Percentiles rank a stretch among this genome's conserved stretches.
Evolutionary conservation across 1,140 invertebrate genomes (phyloP).

Genomic region (Periplaneta americana): DNA sequence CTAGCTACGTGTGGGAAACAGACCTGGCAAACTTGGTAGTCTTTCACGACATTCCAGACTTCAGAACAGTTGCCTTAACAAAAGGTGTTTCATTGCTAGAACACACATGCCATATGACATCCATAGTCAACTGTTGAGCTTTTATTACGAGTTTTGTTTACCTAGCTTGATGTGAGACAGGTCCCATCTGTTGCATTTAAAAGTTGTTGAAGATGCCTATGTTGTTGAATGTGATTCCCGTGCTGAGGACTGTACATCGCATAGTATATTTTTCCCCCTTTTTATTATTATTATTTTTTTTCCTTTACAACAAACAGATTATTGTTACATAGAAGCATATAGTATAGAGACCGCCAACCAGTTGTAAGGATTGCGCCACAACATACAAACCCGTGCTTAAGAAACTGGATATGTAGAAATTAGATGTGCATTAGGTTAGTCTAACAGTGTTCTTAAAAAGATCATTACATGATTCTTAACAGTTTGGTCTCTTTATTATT

Average conservation of each 20-base stretch:
- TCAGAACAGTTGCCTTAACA: constrained; percentile 19
- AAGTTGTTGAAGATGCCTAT: constrained; percentile 12
- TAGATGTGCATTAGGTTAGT: constrained; percentile 28
- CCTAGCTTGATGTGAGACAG: constrained; percentile 18
- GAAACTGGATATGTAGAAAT: constrained; percentile 24
- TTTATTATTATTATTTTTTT: too few species aligned
- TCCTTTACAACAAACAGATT: constrained; percentile 9
- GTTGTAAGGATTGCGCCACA: constrained; percentile 18
- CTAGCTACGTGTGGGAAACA: background rate
- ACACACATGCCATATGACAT: constrained; percentile 11
- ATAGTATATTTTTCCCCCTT: constrained; percentile 19
- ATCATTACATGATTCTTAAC: constrained; percentile 19
- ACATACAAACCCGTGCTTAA: constrained; percentile 18
- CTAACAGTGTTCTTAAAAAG: constrained; percentile 25
- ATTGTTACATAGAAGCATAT: constrained; percentile 8
- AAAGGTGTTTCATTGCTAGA: constrained; percentile 9
- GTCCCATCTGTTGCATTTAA: constrained; percentile 20
- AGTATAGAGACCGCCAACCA: constrained; percentile 16
- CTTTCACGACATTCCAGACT: constrained; percentile 15
- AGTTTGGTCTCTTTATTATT: constrained; percentile 19
- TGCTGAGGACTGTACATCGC: constrained; percentile 18
- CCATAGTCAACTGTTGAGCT: constrained; percentile 7
- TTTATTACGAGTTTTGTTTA: constrained; percentile 16
- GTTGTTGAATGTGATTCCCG: constrained; percentile 20
- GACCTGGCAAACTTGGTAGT: background rate